phyloP scores from a whole-genome alignment of 1,140 invertebrate species.

The Zophobas morio region DNA sequence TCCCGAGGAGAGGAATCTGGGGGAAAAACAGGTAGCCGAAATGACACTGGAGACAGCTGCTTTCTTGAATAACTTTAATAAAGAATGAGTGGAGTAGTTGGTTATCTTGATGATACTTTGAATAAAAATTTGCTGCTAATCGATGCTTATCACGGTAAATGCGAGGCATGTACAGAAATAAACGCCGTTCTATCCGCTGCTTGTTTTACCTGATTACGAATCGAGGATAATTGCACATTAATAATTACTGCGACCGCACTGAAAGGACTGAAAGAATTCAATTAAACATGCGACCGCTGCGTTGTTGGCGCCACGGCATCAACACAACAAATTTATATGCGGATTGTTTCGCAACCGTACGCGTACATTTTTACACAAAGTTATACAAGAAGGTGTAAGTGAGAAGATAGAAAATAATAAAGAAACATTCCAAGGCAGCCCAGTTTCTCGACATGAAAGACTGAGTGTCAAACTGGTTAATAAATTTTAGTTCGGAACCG shows the following conservation, averaged over 20 bases:
- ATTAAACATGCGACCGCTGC: slow-evolving; percentile 5
- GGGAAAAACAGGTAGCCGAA: slow-evolving; percentile 33
- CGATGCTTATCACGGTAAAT: not conserved
- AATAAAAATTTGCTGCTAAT: not conserved
- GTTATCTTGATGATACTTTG: not conserved
- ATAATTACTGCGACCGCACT: not conserved
- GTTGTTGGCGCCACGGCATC: slow-evolving; percentile 8
- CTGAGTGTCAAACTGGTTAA: not conserved
- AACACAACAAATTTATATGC: slow-evolving; percentile 9
- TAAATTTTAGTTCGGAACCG: slow-evolving; percentile 1
- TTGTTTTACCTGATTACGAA: slow-evolving; percentile 5
- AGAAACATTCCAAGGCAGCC: slow-evolving; percentile 10
- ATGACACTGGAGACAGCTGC: slow-evolving; percentile 16
- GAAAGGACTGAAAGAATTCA: slow-evolving; percentile 8
- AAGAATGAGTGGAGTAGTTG: slow-evolving; percentile 15
- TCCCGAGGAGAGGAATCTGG: slow-evolving; percentile 19
- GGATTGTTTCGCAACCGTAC: slow-evolving; percentile 24
- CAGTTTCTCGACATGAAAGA: slow-evolving; percentile 14
- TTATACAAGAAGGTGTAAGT: not conserved
- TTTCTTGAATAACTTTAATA: slow-evolving; percentile 14
- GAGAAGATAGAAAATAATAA: slow-evolving; percentile 2
- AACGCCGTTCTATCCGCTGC: no score
- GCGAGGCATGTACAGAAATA: not conserved
- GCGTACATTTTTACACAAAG: not conserved
- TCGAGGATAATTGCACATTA: not conserved